Base-by-base conservation (phyloP, 2,797 vertebrate genomes). In the Paratrypauchen microcephalus region DNA sequence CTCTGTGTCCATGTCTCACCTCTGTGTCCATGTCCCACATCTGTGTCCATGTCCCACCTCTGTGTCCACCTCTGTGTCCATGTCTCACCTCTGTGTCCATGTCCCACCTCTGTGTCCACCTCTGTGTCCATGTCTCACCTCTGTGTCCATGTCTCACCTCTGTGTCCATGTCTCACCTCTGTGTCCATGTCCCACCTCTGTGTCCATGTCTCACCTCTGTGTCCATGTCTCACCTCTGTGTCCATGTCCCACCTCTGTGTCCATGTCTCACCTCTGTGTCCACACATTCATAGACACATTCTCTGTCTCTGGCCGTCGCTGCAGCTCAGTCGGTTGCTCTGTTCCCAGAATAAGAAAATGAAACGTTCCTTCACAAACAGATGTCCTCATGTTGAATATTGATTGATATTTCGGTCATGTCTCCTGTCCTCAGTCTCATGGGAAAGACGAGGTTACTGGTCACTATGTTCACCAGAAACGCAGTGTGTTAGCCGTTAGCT, bases 31-130 rank as follows among this genome's bases (percentile, higher is more conserved):
- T 2, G 93, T 13, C 52, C 2, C 52, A 24, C 52, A 8, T 45
- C 13, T 36, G 32, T 36, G 32, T 36, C 32, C 32, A 36, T 2
- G 93, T 13, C 52, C 2, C 52, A 24, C 52, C n/a, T 45, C 13
- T 36, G 32, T 36, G 32, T 36, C 2, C 52, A 24, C 52, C n/a
- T 45, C 13, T 36, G 32, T 36, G 32, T 36, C 32, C 32, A 36
- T 2, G 93, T 13, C 52, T 2, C 52, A 24, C 52, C n/a, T 45
- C 13, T 36, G 32, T 36, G 32, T 36, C 32, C 32, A 36, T 2
- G 93, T 13, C 52, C 2, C 52, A 24, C 52, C n/a, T 45, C 13
- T 36, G 32, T 36, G 32, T 36, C 2, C 52, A 24, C 52, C n/a
- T 45, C 13, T 36, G 32, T 36, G 32, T 36, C 32, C 32, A 36